Evolutionary conservation across 2,888 invertebrate species (phyloP), one percentile per base, ranked within the genome.

Genomic region (Zaprionus obscuricornis): DNA sequence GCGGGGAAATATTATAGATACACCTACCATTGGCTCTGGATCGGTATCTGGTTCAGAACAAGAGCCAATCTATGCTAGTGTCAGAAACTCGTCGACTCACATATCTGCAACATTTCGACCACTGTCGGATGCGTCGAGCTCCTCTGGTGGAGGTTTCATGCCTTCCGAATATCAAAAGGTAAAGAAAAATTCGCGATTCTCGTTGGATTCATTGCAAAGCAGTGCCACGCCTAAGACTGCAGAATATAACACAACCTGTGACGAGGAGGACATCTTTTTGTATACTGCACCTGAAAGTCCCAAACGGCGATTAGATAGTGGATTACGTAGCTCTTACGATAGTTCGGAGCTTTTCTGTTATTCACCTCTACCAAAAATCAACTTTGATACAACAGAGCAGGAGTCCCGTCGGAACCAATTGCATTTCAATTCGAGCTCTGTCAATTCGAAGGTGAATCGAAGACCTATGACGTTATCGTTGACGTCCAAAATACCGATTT

Each of bases 271-370:
- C 59, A 87, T 89, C 11, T 90, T 89, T 42, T 70, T 89, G 2
- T 90, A 89, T 33, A 89, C 90, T 0, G 89, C 89, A 1, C 89
- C 90, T 3, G 90, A 89, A 11, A 89, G 89, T 47, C 88, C 89
- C 0, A 87, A 88, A 34, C 74, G 86, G 2, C 73, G 87, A 7
- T 57, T 86, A 52, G 88, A 88, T 36, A 88, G 86, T 40, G 88
- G 88, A 2, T 64, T 86, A 39, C 81, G 82, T 5, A 75, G 82
- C 58, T 82, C 85, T 2, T 86, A 84, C 40, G 87, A 88, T 20
- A 83, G 86, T 56, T 86, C 89, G 2, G 82, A 87, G 7, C 82
- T 88, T 1, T 75, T 74, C 6, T 86, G 83, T 22, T 86, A 88
- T 40, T 85, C 84, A 0, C 87, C 78, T 1, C 58, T 75, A 24